Evolutionary conservation across 1,140 invertebrate species (phyloP).

Genomic region (Diabrotica undecimpunctata): DNA sequence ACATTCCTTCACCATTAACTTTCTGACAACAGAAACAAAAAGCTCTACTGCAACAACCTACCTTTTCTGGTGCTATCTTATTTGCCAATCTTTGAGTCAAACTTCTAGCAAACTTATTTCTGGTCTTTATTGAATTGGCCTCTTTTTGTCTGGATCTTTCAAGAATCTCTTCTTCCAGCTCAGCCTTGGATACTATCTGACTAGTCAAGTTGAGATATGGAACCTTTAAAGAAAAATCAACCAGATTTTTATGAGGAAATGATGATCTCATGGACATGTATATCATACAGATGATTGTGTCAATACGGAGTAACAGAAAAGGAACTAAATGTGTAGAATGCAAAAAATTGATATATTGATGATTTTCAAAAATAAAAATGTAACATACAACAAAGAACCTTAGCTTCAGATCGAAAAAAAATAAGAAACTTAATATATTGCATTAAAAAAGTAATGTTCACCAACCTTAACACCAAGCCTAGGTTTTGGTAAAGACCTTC

Average conservation of each 20-base stretch:
- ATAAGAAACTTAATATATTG: neutral
- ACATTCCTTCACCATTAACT: no score
- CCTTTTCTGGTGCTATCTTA: slow-evolving; percentile 33
- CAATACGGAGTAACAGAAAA: no score
- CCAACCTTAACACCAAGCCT: slow-evolving; percentile 44
- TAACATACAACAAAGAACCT: no score
- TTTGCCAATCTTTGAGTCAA: slow-evolving; percentile 44
- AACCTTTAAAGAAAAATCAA: slow-evolving; percentile 22
- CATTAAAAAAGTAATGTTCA: neutral
- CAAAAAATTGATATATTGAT: no score
- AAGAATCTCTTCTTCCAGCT: slow-evolving; percentile 51
- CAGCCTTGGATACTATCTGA: slow-evolving; percentile 50
- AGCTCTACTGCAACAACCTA: no score
- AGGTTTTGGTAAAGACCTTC: slow-evolving; percentile 26
- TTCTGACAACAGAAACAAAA: no score
- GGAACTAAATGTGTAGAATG: no score
- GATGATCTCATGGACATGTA: no score
- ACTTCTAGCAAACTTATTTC: slow-evolving; percentile 42
- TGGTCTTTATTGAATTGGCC: slow-evolving; percentile 16
- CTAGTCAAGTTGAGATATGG: slow-evolving; percentile 50
- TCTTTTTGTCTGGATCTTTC: slow-evolving; percentile 36
- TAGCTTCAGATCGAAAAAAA: neutral
- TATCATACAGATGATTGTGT: no score
- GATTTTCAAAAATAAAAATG: no score
- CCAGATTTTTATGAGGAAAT: no score